Base-by-base conservation (phyloP, 37 sponge, comb jelly and placozoan genomes). In the Aplysina aerophoba region DNA sequence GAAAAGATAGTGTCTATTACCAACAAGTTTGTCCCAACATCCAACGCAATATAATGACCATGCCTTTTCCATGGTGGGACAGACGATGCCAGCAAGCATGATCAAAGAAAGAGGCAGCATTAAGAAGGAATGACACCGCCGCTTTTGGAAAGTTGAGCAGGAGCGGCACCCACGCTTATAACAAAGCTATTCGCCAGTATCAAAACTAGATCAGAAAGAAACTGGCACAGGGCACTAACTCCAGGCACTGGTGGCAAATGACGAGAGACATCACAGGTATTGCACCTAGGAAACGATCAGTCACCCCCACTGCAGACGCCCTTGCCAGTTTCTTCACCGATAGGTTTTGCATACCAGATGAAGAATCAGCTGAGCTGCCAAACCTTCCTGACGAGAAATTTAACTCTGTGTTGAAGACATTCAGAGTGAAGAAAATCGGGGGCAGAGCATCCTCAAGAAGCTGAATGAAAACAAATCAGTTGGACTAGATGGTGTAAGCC, bases 11-110 rank as follows among this genome's bases (percentile, higher is more conserved):
- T 4, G 1, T 2, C 50, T 75, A 16, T 41, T 2, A 75, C 78
- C 78, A 75, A 75, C 44, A 75, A 75, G 54, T 75, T 20, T 75
- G 78, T 75, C 78, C 53, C 78, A 75, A 75, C 14, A 40, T 14
- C 53, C 1, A 75, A 50, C 4, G 5, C 78, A 38, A n/a, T n/a
- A 75, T 53, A 2, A 75, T 75, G 78, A 75, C 53, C 1, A 75
- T 53, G 53, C 53, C 78, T 53, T 75, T 75, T 50, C 44, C 78
- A 41, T 75, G 1, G 78, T 75, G 78, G 78, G 50, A 75, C 11
- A 2, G 54, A 5, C 78, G 12, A 24, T 75, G 78, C 37, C 78
- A 41, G 11, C 20, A 75, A 13, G 3, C 11, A 12, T 73, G 74
- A 41, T 38, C 41, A 37, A 73, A 73, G 30, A 73, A 73, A 19